phyloP scores from a whole-genome alignment of 2,113 vertebrate genomes.

The Petaurus breviceps region DNA sequence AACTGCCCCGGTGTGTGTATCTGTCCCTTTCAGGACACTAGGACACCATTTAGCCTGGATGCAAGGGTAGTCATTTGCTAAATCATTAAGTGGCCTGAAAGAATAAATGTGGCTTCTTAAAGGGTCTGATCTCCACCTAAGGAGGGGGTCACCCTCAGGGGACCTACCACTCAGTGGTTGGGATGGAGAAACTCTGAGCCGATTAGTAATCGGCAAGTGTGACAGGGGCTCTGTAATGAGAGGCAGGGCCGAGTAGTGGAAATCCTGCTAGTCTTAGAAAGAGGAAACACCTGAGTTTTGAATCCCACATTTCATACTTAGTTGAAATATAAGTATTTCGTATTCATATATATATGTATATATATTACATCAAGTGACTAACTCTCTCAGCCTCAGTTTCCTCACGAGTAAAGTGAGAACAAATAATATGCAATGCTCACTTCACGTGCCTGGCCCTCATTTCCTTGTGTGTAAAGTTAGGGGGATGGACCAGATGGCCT shows the following conservation, averaged over 20 bases:
- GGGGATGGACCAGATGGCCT: too few relatives aligned
- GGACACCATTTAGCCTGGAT: not conserved
- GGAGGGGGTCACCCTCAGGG: not conserved
- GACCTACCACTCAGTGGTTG: not conserved
- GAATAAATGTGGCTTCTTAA: constrained; percentile 4
- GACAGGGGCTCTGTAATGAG: not conserved
- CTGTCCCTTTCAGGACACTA: not conserved
- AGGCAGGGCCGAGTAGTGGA: not conserved
- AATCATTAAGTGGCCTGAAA: not conserved
- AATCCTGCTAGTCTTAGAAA: not conserved
- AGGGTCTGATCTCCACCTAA: not conserved
- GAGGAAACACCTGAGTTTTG: not conserved
- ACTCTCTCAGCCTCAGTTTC: not conserved
- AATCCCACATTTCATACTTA: not conserved
- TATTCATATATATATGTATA: not conserved
- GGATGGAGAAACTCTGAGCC: not conserved
- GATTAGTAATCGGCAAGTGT: not conserved
- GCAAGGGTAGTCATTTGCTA: constrained; percentile 4
- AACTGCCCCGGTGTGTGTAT: not conserved
- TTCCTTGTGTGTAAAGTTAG: not conserved
- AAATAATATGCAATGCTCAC: not conserved
- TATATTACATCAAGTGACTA: not conserved
- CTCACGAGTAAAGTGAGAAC: not conserved
- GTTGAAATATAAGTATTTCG: not conserved
- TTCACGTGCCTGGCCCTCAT: not conserved